phyloP scores from a whole-genome alignment of 2,113 vertebrate species.

The Gnathonemus longibarbis region DNA sequence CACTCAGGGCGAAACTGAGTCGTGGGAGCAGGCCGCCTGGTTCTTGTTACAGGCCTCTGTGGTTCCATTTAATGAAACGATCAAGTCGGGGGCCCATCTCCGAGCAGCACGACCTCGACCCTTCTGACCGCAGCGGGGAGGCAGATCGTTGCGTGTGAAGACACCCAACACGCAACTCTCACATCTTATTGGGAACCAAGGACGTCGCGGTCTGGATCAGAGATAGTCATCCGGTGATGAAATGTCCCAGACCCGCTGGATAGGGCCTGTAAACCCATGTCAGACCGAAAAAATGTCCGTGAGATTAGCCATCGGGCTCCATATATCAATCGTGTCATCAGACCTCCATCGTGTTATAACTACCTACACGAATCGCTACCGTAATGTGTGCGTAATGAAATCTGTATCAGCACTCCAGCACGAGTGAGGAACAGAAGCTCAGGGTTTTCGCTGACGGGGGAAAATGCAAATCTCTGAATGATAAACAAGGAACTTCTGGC shows the following conservation, averaged over 20 bases:
- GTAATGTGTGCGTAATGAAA: neutral
- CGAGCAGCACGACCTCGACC: neutral
- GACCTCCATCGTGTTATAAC: neutral
- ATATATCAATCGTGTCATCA: neutral
- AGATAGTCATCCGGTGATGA: neutral
- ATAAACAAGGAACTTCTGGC: neutral
- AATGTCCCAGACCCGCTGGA: neutral
- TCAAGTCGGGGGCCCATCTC: neutral
- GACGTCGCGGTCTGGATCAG: neutral
- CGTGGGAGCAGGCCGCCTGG: neutral
- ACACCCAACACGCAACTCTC: neutral
- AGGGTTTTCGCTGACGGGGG: neutral
- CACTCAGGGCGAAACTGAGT: neutral
- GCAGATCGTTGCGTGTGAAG: neutral
- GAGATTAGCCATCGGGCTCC: neutral
- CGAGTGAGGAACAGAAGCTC: neutral
- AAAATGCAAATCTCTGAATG: conserved; percentile 5
- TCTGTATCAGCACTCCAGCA: neutral
- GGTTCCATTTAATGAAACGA: neutral
- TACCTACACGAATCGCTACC: neutral
- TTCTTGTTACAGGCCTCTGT: neutral
- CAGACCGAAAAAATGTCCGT: neutral
- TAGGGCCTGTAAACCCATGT: neutral
- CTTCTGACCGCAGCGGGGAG: neutral
- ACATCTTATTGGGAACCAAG: neutral